These are phyloP conservation scores for Dryas iulia DNA, from an alignment of 1,140 invertebrate genomes.

Conservation along the genomic window DNA sequence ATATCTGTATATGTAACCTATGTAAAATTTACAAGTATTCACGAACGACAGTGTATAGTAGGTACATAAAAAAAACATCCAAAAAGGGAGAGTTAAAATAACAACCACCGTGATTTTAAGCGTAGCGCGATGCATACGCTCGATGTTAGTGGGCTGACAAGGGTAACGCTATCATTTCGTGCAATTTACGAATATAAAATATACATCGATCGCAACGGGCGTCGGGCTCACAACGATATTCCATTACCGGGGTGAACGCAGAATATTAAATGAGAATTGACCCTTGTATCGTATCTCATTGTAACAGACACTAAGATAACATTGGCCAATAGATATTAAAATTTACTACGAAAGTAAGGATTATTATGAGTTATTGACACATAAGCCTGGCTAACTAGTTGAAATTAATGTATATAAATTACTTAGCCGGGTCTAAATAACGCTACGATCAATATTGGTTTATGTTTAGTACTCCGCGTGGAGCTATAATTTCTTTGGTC, in stretches of 20 bases:
- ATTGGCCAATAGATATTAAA: conserved; percentile 44
- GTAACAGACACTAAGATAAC: conserved; percentile 42
- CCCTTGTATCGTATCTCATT: conserved; percentile 56
- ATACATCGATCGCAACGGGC: conserved; percentile 61
- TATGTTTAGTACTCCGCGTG: conserved; percentile 9
- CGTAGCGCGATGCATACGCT: conserved; percentile 27
- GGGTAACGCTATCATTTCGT: conserved; percentile 62
- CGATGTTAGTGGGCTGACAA: conserved; percentile 53
- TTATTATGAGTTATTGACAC: conserved; percentile 30
- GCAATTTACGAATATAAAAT: conserved; percentile 75
- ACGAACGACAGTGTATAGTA: background rate
- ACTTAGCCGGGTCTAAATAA: conserved; percentile 5
- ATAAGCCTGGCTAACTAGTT: conserved; percentile 18
- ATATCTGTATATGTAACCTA: background rate
- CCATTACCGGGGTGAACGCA: conserved; percentile 62
- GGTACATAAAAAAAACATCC: background rate
- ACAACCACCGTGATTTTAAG: conserved; percentile 19
- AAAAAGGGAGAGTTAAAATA: conserved; percentile 13
- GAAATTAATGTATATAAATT: conserved; percentile 8
- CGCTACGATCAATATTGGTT: conserved; percentile 3
- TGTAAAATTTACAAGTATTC: background rate
- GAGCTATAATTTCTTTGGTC: background rate
- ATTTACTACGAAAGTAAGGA: conserved; percentile 37
- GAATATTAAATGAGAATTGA: conserved; percentile 69
- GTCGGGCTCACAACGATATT: conserved; percentile 68